Conservation (phyloP, 2,113 vertebrate genomes). For the Mola mola region DNA sequence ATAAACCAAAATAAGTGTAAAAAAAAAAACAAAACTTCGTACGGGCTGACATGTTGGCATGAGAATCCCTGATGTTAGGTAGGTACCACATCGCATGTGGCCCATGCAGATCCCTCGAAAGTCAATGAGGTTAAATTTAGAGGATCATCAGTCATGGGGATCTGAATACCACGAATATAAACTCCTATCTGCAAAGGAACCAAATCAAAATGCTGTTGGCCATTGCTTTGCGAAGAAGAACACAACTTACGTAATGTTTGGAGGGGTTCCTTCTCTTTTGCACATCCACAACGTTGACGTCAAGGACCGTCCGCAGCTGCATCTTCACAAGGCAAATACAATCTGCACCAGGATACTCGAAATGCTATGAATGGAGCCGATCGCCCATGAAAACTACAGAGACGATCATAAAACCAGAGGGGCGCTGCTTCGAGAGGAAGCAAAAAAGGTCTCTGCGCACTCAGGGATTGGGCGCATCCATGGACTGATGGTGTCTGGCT, state of each 20-base stretch:
- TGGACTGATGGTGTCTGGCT: constrained; percentile 21
- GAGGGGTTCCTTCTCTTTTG: constrained; percentile 94
- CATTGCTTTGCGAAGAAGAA: no score
- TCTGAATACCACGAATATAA: neutral
- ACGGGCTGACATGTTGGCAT: neutral
- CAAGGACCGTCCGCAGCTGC: constrained; percentile 87
- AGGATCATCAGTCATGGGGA: neutral
- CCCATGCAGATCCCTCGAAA: no score
- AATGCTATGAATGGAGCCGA: constrained; percentile 8
- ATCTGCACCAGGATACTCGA: constrained; percentile 15
- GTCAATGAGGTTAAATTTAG: no score
- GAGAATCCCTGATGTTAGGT: no score
- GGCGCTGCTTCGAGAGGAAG: neutral
- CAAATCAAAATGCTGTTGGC: no score
- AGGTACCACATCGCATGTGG: no score
- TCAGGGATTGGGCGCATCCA: constrained; percentile 29
- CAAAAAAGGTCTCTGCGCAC: neutral
- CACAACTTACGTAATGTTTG: constrained; percentile 91
- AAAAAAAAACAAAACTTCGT: neutral
- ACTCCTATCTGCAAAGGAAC: no score
- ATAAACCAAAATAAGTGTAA: neutral
- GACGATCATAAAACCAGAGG: neutral
- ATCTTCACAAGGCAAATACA: constrained; percentile 62
- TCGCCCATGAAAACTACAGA: constrained; percentile 50
- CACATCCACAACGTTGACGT: constrained; percentile 92